Conservation (phyloP, 2,888 invertebrate species). For the Eupithecia dodoneata region DNA sequence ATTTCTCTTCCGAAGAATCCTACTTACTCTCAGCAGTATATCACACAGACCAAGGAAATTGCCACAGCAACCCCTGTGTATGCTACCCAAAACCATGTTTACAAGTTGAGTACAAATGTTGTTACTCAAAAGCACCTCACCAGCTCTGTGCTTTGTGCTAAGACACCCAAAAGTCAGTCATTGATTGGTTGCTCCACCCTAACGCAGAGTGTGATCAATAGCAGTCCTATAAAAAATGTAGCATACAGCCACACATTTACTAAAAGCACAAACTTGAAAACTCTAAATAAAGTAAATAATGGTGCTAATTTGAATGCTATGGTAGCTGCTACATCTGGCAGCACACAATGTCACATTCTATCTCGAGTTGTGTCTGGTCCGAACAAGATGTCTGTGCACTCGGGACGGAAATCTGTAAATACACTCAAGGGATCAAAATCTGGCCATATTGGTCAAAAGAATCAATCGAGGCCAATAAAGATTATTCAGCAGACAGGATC, state of each 20-base stretch:
- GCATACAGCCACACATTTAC: slow-evolving; percentile 75
- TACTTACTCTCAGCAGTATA: slow-evolving; percentile 72
- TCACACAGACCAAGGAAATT: slow-evolving; percentile 70
- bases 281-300: slow-evolving; percentile 75
- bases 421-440: slow-evolving; percentile 73
- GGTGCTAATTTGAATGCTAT: slow-evolving; percentile 79
- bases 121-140: slow-evolving; percentile 71
- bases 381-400: slow-evolving; percentile 79
- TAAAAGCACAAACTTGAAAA: slow-evolving; percentile 74
- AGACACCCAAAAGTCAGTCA: slow-evolving; percentile 73
- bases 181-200: slow-evolving; percentile 72
- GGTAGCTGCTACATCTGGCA: slow-evolving; percentile 72
- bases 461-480: slow-evolving; percentile 81
- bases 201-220: slow-evolving; percentile 69
- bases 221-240: slow-evolving; percentile 74
- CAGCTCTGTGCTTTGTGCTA: slow-evolving; percentile 74
- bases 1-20: slow-evolving; percentile 78
- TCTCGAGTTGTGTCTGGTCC: slow-evolving; percentile 80
- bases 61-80: slow-evolving; percentile 68
- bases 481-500: slow-evolving; percentile 81
- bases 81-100: slow-evolving; percentile 75
- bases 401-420: slow-evolving; percentile 74
- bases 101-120: slow-evolving; percentile 73
- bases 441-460: slow-evolving; percentile 70
- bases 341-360: slow-evolving; percentile 77